Evolutionary conservation across 2,888 invertebrate species (phyloP), one percentile per base, ranked within the genome.

Genomic region (Elegia similella): DNA sequence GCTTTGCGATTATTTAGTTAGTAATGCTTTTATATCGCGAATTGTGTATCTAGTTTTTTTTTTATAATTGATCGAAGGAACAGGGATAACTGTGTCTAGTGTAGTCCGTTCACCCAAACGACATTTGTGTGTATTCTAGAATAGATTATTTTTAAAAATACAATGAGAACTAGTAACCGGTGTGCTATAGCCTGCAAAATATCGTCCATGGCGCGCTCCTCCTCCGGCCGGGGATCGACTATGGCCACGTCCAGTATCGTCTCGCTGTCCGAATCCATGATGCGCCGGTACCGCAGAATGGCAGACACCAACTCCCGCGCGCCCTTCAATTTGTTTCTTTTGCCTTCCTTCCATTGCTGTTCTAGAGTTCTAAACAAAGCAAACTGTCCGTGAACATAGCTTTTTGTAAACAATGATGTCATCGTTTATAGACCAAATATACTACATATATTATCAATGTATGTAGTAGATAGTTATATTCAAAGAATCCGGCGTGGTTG

Each of bases 301-400:
- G 90, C 90, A 1, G 50, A 57, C 7, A 82, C 42, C 6, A 90
- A 73, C 62, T 89, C 89, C 56, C 70, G 81, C 0, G 77, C 88
- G 1, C 89, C 90, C 48, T 75, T 84, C 0, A 84, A 63, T 6
- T 70, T 52, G 3, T 80, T 75, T 47, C 82, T 75, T 0, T 76
- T 64, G 0, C 66, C 50, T 1, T 82, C 85, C 12, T 67, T 69
- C 90, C 90, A 89, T 62, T 86, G 84, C 53, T 75, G 80, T 63
- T 90, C 90, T 59, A 91, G 65, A 47, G 79, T 83, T 60, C 90
- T 90, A 62, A 13, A 52, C 52, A 48, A 17, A 12, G 48, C 47
- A 15, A 53, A 15, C 7, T n/a, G 1, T 16, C 23, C 38, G 42
- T 32, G 16, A 32, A 50, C 23, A 13, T 7, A 44, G 17, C 10